Evolutionary conservation across 1,140 invertebrate genomes (phyloP), one percentile per base, ranked within the genome.

Genomic region (Papilio helenus): DNA sequence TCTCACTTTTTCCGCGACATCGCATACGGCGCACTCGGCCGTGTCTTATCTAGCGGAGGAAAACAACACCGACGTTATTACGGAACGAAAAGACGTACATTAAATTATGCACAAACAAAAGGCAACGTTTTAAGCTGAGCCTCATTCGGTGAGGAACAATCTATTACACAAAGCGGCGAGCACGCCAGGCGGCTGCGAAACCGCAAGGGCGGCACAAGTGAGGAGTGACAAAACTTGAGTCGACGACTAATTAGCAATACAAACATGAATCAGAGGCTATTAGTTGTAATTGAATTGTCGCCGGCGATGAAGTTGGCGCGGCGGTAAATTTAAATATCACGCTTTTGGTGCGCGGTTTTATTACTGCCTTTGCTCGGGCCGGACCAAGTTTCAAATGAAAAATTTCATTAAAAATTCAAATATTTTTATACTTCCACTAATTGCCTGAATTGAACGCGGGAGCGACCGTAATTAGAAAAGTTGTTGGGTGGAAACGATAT

Each of bases 211-310:
- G 83, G 74, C 79, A 85, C 88, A 91, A 92, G 87, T 88, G 91
- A 90, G 85, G 89, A 94, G 90, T 93, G 93, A 93, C 92, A 94
- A 93, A 93, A 94, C 90, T 94, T 93, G 89, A 92, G 91, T 88
- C 87, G 84, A 81, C 87, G 89, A 93, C 91, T 93, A 93, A 94
- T 94, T 94, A 93, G 89, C 88, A 91, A 93, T 93, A 93, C 92
- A 94, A 94, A 94, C 93, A 94, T 93, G 93, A 94, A 94, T 94
- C 93, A 94, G 90, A 82, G 91, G 91, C 93, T 93, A 94, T 94
- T 93, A 94, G 88, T 92, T 91, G 91, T 94, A 94, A 94, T 94
- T 93, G 91, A 94, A 94, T 93, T 93, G 92, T 92, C 90, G 88
- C 86, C 81, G 84, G 87, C 90, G 88, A 87, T 85, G 86, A 89